phyloP scores from a whole-genome alignment of 2,113 vertebrate species.

The Martes martes region DNA sequence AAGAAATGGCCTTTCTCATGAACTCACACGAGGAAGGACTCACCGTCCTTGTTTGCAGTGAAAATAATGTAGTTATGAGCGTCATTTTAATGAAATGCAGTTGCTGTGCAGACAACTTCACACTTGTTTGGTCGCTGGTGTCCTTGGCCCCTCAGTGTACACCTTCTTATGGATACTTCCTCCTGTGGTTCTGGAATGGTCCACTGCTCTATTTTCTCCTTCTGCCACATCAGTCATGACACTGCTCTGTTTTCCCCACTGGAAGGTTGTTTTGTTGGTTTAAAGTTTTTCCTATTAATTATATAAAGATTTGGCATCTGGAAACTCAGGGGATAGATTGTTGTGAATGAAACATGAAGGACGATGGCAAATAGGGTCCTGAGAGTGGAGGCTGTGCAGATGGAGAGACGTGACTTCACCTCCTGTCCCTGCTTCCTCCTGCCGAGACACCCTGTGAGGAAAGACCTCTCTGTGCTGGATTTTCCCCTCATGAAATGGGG shows the following conservation, averaged over 20 bases:
- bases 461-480: neutral
- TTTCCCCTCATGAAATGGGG: neutral
- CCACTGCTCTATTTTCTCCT: neutral
- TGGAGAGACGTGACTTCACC: rapidly evolving
- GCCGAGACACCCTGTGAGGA: neutral
- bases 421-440: neutral
- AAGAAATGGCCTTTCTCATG: neutral
- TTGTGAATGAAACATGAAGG: neutral
- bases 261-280: neutral
- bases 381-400: neutral
- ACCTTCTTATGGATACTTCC: neutral
- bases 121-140: neutral
- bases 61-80: neutral
- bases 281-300: neutral
- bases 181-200: neutral
- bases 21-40: neutral
- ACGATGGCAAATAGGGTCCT: too few relatives aligned
- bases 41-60: neutral
- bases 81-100: neutral
- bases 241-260: neutral
- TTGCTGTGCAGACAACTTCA: neutral
- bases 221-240: neutral
- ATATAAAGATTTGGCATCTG: neutral
- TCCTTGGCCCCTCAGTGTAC: neutral
- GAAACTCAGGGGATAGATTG: neutral